Evolutionary conservation across 2,113 vertebrate species (phyloP).

Genomic region (Anthoscopus minutus): DNA sequence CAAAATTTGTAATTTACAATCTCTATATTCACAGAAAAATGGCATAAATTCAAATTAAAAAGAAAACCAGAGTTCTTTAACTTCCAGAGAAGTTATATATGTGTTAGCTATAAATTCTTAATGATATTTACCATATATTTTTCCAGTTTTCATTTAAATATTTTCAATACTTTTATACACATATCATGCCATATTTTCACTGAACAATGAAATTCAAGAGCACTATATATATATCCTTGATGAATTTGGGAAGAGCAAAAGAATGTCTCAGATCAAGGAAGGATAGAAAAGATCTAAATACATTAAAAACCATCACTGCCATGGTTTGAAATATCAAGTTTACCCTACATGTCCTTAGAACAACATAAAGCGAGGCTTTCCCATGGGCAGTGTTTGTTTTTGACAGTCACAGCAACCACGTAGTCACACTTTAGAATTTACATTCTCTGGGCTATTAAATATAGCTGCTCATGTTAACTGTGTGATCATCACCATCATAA

Average conservation of each 20-base stretch:
- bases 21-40: neutral
- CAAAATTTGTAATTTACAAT: neutral
- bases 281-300: neutral
- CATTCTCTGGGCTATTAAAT: neutral
- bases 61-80: neutral
- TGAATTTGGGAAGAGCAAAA: neutral
- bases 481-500: neutral
- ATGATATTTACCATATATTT: neutral
- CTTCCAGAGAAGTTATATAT: neutral
- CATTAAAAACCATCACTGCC: neutral
- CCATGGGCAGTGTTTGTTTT: neutral
- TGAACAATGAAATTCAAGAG: too few relatives aligned
- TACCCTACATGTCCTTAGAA: neutral
- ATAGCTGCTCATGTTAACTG: neutral
- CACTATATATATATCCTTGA: neutral
- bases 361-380: neutral
- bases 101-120: neutral
- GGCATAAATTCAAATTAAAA: neutral
- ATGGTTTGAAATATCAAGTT: neutral
- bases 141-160: neutral
- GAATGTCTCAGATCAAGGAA: neutral
- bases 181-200: neutral
- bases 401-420: neutral
- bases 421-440: neutral
- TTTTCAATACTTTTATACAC: neutral